phyloP scores from a whole-genome alignment of 2,888 invertebrate species.

The Lymantria monacha region DNA sequence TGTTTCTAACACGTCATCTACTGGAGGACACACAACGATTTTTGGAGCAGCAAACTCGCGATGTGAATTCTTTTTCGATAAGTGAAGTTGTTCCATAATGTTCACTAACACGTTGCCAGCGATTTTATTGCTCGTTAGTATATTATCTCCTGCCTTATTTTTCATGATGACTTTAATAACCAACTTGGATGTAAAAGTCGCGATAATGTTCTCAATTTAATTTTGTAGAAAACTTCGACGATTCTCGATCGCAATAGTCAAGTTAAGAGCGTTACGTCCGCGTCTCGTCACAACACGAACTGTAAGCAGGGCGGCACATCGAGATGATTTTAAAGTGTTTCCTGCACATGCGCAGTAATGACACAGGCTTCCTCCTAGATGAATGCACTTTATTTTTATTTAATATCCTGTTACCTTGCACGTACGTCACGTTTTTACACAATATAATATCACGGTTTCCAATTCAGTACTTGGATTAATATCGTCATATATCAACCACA shows the following conservation, averaged over 20 bases:
- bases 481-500: no score
- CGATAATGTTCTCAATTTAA: constrained; percentile 14
- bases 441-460: no score
- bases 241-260: constrained; percentile 36
- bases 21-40: constrained; percentile 75
- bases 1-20: constrained; percentile 79
- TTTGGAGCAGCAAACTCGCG: constrained; percentile 67
- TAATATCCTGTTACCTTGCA: no score
- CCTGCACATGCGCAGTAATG: constrained; percentile 56
- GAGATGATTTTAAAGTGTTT: constrained; percentile 45
- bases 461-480: no score
- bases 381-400: no score
- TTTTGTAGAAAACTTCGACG: constrained; percentile 53
- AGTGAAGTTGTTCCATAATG: constrained; percentile 45
- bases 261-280: constrained; percentile 33
- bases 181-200: constrained; percentile 11
- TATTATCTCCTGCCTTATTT: constrained; percentile 61
- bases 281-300: not conserved
- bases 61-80: constrained; percentile 44
- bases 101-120: constrained; percentile 56
- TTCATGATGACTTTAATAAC: constrained; percentile 57
- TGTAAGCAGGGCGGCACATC: constrained; percentile 32
- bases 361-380: not conserved
- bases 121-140: constrained; percentile 61
- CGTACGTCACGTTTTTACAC: no score